Evolutionary conservation across 2,797 vertebrate genomes (phyloP).

Genomic region (Todus mexicanus): DNA sequence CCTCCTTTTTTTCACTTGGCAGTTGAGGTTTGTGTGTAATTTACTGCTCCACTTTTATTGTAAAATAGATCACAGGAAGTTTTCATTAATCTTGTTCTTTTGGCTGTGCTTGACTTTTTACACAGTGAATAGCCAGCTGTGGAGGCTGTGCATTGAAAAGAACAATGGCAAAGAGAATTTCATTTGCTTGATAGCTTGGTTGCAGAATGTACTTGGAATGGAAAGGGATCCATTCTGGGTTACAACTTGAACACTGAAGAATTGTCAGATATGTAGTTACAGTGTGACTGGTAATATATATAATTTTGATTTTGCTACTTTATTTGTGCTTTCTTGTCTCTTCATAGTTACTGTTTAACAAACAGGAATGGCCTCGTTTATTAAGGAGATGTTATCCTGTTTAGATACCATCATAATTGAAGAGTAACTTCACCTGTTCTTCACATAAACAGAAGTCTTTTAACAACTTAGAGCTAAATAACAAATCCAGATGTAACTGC

Average conservation of each 20-base stretch:
- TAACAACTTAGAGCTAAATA: neutral
- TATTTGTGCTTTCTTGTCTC: neutral
- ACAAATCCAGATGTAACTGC: neutral
- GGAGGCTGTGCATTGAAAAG: neutral
- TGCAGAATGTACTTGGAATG: neutral
- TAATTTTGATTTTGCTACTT: neutral
- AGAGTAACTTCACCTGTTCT: neutral
- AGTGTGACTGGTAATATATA: neutral
- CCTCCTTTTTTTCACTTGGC: conserved; percentile 16
- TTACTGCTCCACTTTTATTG: conserved; percentile 12
- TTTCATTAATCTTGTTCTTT: conserved; percentile 31
- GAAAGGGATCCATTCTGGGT: neutral
- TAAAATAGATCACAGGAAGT: conserved; percentile 7
- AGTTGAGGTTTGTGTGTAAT: conserved; percentile 36
- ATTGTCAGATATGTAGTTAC: neutral
- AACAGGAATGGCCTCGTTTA: neutral
- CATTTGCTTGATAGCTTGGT: neutral
- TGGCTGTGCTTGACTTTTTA: neutral
- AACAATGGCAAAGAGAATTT: neutral
- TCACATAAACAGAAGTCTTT: neutral
- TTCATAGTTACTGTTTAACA: neutral
- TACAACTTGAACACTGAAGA: neutral
- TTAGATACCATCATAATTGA: neutral
- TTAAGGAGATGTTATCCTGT: neutral
- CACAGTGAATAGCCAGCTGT: neutral